A percentile compares a stretch with the other conserved stretches of the same genome.
Evolutionary conservation across 1,140 invertebrate species (phyloP).

Genomic region (Metopolophium dirhodum): DNA sequence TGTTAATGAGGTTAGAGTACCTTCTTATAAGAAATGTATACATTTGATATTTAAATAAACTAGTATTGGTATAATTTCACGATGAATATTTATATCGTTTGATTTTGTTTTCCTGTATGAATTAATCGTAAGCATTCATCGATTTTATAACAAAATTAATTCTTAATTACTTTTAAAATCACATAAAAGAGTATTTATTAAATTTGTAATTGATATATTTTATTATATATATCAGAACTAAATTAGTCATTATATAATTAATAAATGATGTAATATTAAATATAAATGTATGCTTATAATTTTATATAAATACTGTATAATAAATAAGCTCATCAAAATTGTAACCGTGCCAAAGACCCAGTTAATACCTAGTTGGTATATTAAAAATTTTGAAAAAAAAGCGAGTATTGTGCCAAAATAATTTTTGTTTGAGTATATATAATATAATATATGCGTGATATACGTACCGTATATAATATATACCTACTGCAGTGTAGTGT

Average conservation of each 20-base stretch:
- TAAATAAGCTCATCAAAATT: conserved; percentile 14
- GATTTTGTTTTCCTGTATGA: background rate
- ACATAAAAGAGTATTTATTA: background rate
- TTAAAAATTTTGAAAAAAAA: background rate
- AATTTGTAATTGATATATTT: background rate
- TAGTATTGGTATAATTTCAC: background rate
- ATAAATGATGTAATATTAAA: background rate
- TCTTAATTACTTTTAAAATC: background rate
- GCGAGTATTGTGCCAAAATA: background rate
- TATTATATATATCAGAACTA: background rate
- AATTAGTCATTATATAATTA: background rate
- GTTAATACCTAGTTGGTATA: background rate
- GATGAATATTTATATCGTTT: background rate
- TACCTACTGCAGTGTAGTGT: background rate
- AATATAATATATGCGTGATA: background rate
- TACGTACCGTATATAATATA: background rate
- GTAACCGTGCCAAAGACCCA: background rate
- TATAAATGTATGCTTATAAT: background rate
- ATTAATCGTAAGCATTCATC: background rate
- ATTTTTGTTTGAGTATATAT: background rate
- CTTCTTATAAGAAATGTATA: background rate
- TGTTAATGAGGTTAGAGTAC: background rate
- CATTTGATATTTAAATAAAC: background rate
- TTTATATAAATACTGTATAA: background rate
- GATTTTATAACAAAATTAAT: background rate